Percentiles rank a stretch among this genome's conserved stretches.
Conservation (phyloP, 1,140 invertebrate species). For the Lanistes nyassanus region DNA sequence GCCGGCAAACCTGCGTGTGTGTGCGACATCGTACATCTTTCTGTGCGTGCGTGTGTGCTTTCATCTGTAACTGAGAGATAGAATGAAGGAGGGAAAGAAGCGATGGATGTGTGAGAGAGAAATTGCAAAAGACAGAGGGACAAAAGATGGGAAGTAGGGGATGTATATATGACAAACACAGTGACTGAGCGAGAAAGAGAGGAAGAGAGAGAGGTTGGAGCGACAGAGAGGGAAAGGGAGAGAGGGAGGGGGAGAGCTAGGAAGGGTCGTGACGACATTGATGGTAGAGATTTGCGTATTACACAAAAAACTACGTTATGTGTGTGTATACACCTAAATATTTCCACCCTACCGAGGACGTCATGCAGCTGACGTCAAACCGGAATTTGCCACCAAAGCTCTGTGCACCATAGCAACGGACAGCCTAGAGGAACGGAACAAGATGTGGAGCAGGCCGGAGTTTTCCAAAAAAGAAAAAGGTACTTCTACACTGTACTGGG, state of each 20-base stretch:
- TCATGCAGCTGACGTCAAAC: no score
- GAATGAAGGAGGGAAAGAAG: no score
- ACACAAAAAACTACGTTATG: no score
- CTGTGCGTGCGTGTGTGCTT: slow-evolving; percentile 8
- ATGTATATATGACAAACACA: neutral
- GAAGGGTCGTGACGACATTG: neutral
- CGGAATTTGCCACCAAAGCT: no score
- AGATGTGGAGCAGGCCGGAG: no score
- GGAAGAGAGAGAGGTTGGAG: neutral
- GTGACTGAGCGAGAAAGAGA: neutral
- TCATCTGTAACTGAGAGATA: slow-evolving; percentile 1
- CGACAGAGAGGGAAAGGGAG: neutral
- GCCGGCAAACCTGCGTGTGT: neutral
- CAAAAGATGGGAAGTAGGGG: neutral
- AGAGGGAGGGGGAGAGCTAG: neutral
- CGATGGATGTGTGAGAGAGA: slow-evolving; percentile 11
- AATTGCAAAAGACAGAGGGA: neutral
- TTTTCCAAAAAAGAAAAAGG: neutral
- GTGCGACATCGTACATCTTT: slow-evolving; percentile 1
- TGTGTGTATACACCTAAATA: no score
- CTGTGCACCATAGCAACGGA: no score
- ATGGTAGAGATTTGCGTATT: neutral
- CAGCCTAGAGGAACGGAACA: no score
- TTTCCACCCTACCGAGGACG: no score
- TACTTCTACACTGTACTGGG: neutral